These are phyloP conservation scores for Euclidia mi DNA, from an alignment of 2,888 invertebrate species.

Conservation along the genomic window DNA sequence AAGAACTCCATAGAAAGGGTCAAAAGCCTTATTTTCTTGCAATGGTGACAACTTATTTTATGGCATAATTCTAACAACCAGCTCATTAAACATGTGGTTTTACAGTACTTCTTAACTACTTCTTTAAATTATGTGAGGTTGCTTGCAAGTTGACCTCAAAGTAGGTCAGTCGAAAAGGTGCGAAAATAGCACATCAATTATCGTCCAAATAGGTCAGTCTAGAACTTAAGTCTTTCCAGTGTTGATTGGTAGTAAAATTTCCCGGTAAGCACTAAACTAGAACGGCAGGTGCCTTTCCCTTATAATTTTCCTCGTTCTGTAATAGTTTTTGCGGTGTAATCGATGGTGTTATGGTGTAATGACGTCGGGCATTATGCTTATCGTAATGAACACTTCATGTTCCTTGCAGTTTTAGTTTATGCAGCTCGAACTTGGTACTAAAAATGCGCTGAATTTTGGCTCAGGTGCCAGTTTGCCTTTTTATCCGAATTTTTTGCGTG, in stretches of 20 bases:
- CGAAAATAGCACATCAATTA: too few species aligned
- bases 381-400: conserved; percentile 46
- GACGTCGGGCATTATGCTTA: conserved; percentile 52
- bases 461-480: not conserved
- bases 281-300: conserved; percentile 11
- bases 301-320: conserved; percentile 51
- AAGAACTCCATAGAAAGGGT: too few species aligned
- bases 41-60: too few species aligned
- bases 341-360: conserved; percentile 50
- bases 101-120: too few species aligned
- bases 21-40: too few species aligned
- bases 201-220: too few species aligned
- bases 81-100: too few species aligned
- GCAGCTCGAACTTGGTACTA: not conserved
- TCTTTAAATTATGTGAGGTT: too few species aligned
- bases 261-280: not conserved
- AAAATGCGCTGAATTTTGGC: not conserved
- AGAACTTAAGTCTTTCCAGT: too few species aligned
- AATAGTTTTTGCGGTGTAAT: conserved; percentile 58
- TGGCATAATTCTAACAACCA: too few species aligned
- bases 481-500: too few species aligned
- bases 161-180: too few species aligned
- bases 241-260: not conserved
- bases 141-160: not conserved
- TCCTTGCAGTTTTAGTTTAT: conserved; percentile 27